Evolutionary conservation across 1,140 invertebrate species (phyloP), one percentile per base, ranked within the genome.

Genomic region (Scaptomyza hsui): DNA sequence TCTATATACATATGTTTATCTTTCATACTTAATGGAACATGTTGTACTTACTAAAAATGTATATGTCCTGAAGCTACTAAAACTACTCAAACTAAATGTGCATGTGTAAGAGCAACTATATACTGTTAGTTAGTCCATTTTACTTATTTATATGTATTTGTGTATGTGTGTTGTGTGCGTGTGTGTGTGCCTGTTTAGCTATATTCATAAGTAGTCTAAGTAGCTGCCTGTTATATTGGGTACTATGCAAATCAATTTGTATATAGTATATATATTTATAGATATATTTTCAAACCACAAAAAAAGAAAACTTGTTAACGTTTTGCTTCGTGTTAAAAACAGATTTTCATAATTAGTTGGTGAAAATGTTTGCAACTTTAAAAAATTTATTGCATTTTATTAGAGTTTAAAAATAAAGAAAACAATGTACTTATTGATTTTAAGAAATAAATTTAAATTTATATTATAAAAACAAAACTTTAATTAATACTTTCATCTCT

Each of bases 381-480:
- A 35, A n/a, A 65, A 69, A 53, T 67, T 59, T 59, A 60, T 60
- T 71, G 80, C 80, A 85, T 85, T 85, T 86, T 70, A 85, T 63
- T 76, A 77, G 63, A 60, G 32, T 57, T 65, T 57, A 63, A 42
- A 42, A 41, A 41, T 5, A 42, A 16, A 12, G 37, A 41, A 55
- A 65, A 67, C 61, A 71, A 67, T 77, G 77, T 86, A 86, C 69
- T 77, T 86, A 81, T 77, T 85, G 55, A 71, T 65, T 76, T 67
- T 64, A 75, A 56, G 65, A 37, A 64, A 55, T 55, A 74, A 70
- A 70, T 74, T 67, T 56, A 61, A 67, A 29, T 64, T 56, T 48
- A 24, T 5, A 32, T 35, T 37, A 56, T 56, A 56, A 42, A 56
- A 56, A 44, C 15, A 56, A 19, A 13, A n/a, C 12, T 37, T 72